A percentile compares a stretch with the other conserved stretches of the same genome.
phyloP scores from a whole-genome alignment of 2,888 invertebrate species.

The Pollenia angustigena region DNA sequence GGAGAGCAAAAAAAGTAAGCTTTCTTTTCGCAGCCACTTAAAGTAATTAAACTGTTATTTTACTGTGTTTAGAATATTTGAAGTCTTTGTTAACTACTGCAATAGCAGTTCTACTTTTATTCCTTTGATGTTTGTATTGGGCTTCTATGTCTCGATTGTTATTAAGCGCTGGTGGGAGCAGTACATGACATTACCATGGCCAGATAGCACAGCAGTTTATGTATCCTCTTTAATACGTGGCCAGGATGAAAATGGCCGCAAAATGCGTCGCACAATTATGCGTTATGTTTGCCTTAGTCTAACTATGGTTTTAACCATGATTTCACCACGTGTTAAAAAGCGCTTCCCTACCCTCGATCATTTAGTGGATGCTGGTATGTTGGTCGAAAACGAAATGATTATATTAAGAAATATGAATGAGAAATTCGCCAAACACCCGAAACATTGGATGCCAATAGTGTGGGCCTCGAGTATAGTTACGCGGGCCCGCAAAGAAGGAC shows the following conservation, averaged over 20 bases:
- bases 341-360: constrained; percentile 93
- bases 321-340: constrained; percentile 94
- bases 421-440: constrained; percentile 90
- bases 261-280: constrained; percentile 92
- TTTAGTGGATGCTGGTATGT: constrained; percentile 91
- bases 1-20: constrained; percentile 73
- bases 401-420: constrained; percentile 90
- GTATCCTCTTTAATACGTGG: constrained; percentile 92
- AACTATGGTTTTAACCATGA: constrained; percentile 93
- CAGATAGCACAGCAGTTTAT: constrained; percentile 92
- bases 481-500: constrained; percentile 92
- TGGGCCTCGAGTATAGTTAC: constrained; percentile 96
- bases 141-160: constrained; percentile 95
- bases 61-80: constrained; percentile 87
- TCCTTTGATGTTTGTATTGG: constrained; percentile 95
- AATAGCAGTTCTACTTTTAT: constrained; percentile 92
- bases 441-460: constrained; percentile 95
- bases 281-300: constrained; percentile 93
- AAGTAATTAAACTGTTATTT: not conserved
- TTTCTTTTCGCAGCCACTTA: not conserved
- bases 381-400: constrained; percentile 91
- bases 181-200: constrained; percentile 92
- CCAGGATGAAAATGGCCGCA: constrained; percentile 91
- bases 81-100: constrained; percentile 91
- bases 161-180: constrained; percentile 96